These are phyloP conservation scores for Periparus ater DNA, from an alignment of 2,797 vertebrate genomes.

Conservation along the genomic window DNA sequence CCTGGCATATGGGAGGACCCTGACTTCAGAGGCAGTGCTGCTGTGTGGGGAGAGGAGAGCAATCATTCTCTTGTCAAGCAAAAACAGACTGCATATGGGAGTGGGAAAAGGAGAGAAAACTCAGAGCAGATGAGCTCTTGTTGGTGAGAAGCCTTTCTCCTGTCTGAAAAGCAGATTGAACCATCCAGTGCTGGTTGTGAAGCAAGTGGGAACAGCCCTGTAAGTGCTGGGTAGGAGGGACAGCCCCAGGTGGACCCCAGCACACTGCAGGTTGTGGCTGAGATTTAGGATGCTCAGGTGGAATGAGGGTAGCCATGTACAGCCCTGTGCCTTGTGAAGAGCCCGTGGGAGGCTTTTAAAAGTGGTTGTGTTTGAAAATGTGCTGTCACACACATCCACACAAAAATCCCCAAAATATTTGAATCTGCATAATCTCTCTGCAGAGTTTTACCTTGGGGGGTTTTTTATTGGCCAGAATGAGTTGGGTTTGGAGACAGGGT, in stretches of 20 bases:
- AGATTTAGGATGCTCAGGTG: not conserved
- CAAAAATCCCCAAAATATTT: conserved; percentile 42
- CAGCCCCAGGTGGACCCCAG: not conserved
- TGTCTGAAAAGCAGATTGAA: not conserved
- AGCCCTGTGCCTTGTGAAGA: not conserved
- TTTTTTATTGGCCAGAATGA: not conserved
- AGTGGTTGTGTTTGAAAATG: conserved; percentile 10
- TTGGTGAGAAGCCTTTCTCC: not conserved
- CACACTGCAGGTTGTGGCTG: accelerated
- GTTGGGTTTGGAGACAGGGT: not conserved
- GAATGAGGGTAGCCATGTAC: accelerated
- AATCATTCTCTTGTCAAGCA: not conserved
- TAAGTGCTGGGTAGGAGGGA: not conserved
- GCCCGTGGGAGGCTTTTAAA: conserved; percentile 39
- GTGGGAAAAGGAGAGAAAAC: not conserved
- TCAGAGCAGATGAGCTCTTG: not conserved
- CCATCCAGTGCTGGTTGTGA: not conserved
- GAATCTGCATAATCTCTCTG: not conserved
- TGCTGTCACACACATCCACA: conserved; percentile 44
- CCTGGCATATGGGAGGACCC: not conserved
- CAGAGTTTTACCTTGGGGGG: not conserved
- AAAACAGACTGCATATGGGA: not conserved
- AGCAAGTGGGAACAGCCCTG: not conserved
- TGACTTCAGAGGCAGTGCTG: not conserved
- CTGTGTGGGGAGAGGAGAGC: not conserved